These are phyloP conservation scores for Egretta garzetta DNA, from an alignment of 2,113 vertebrate genomes.

Conservation along the genomic window DNA sequence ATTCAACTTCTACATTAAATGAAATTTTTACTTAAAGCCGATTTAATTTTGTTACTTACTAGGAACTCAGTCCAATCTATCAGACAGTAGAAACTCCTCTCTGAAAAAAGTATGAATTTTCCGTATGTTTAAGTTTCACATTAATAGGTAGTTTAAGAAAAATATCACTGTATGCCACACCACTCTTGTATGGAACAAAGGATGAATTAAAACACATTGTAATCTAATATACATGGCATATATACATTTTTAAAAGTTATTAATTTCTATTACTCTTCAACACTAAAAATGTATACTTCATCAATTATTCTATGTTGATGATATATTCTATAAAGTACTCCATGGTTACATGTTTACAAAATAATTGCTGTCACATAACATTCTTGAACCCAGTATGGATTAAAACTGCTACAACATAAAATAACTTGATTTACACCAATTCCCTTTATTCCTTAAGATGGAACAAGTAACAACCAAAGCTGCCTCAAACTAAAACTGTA, in stretches of 20 bases:
- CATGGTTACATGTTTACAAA: background rate
- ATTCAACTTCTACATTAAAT: background rate
- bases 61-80: background rate
- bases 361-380: background rate
- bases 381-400: background rate
- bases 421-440: background rate
- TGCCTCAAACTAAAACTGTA: background rate
- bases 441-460: background rate
- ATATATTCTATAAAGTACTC: background rate
- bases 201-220: background rate
- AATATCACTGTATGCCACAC: background rate
- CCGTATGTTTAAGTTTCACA: background rate
- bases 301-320: background rate
- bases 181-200: background rate
- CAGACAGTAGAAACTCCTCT: background rate
- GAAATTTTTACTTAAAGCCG: background rate
- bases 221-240: background rate
- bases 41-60: background rate
- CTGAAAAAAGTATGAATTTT: background rate
- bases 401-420: background rate
- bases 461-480: background rate
- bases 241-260: background rate
- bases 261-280: background rate
- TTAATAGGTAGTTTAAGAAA: background rate
- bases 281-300: background rate